phyloP scores from a whole-genome alignment of 1,140 invertebrate species.

The Hylaeus volcanicus region DNA sequence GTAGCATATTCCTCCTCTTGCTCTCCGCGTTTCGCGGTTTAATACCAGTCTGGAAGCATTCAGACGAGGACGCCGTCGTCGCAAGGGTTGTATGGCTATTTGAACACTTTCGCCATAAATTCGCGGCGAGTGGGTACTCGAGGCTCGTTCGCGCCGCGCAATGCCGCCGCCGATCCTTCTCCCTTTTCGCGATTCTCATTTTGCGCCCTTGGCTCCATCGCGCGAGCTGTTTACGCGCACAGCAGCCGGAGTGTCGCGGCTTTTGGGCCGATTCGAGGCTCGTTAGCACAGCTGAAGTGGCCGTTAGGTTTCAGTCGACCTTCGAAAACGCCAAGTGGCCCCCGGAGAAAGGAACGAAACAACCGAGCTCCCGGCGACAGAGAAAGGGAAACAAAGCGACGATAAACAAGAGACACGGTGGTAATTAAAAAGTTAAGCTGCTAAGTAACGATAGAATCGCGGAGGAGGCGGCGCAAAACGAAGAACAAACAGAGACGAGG shows the following conservation, averaged over 20 bases:
- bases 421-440: slow-evolving; percentile 77
- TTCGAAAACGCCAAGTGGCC: slow-evolving; percentile 8
- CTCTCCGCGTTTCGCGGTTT: slow-evolving; percentile 40
- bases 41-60: slow-evolving; percentile 51
- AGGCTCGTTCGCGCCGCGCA: slow-evolving; percentile 54
- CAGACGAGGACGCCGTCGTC: slow-evolving; percentile 34
- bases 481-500: slow-evolving; percentile 12
- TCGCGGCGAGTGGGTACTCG: slow-evolving; percentile 50
- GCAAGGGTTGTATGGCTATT: slow-evolving; percentile 60
- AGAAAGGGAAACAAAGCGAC: slow-evolving; percentile 56
- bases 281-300: slow-evolving; percentile 49
- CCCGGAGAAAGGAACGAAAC: neutral
- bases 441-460: slow-evolving; percentile 59
- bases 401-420: slow-evolving; percentile 72
- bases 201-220: neutral
- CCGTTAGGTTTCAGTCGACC: neutral
- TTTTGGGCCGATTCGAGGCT: slow-evolving; percentile 56
- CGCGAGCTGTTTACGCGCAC: slow-evolving; percentile 8
- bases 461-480: slow-evolving; percentile 29
- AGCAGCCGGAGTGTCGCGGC: slow-evolving; percentile 11
- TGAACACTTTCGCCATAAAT: slow-evolving; percentile 69
- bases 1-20: neutral
- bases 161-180: slow-evolving; percentile 37
- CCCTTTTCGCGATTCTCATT: slow-evolving; percentile 13
- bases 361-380: slow-evolving; percentile 15